Evolutionary conservation across 1,140 invertebrate species (phyloP), one percentile per base, ranked within the genome.

Genomic region (Achroia grisella): DNA sequence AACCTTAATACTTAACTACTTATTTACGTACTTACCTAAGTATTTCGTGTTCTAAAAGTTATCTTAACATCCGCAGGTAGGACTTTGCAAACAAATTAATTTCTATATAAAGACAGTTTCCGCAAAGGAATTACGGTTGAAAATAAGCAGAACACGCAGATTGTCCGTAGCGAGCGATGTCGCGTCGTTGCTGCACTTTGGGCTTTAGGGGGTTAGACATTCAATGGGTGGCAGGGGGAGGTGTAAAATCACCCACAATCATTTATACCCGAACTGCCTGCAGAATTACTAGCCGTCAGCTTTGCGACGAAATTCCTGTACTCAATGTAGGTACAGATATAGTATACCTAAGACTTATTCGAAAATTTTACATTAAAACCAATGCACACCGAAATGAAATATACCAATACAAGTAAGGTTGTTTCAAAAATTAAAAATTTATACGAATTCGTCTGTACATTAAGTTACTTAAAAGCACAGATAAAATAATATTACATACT

Each of bases 61-160:
- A 23, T 6, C 6, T 6, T 3, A 23, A 23, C 17, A 23, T 23
- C 17, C 2, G 2, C 17, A 23, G 6, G 17, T 23, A 23, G 2
- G 17, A 23, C 17, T n/a, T n/a, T 23, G 17, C 17, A 23, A 23
- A 23, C 60, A 57, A 58, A 65, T 70, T 60, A 68, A 50, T 49
- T 76, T 69, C 65, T 72, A 76, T 74, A 79, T 76, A 79, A 78
- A 80, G 72, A 69, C 75, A 84, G 81, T 82, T 81, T 82, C 75
- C 76, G 62, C 65, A 68, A 77, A 84, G 73, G 67, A 80, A 75
- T 80, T 80, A 79, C 63, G 58, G 74, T 67, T 72, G 76, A 85
- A 85, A 82, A 85, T 82, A 82, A 85, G 78, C 81, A 71, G 71
- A 79, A 69, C 74, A 85, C 78, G 81, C 78, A 85, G 81, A 85